These are phyloP conservation scores for Griposia aprilina DNA, from an alignment of 2,888 invertebrate species.

Conservation along the genomic window DNA sequence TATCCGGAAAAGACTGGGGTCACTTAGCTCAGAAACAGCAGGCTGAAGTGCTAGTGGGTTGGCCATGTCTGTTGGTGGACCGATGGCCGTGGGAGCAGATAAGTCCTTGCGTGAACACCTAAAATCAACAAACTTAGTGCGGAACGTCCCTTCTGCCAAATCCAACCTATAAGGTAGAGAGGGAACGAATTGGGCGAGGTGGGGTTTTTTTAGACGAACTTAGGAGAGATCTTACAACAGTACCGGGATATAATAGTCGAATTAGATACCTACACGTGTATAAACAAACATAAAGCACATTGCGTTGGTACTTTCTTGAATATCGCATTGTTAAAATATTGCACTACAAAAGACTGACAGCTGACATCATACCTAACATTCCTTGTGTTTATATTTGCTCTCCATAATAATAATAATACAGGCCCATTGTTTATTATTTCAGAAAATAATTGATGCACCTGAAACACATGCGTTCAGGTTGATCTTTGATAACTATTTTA, in stretches of 20 bases:
- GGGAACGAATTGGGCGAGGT: conserved; percentile 1
- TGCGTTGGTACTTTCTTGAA: conserved; percentile 21
- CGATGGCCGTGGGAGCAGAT: conserved; percentile 16
- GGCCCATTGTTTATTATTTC: conserved; percentile 25
- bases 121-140: conserved; percentile 9
- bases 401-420: conserved; percentile 11
- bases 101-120: neutral
- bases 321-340: conserved; percentile 30
- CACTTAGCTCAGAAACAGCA: neutral
- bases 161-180: conserved; percentile 25
- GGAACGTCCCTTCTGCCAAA: neutral
- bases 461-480: neutral
- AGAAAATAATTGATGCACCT: neutral
- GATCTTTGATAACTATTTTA: neutral
- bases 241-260: neutral
- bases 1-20: conserved; percentile 10
- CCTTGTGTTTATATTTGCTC: conserved; percentile 23
- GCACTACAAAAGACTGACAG: conserved; percentile 27
- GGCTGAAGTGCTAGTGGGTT: neutral
- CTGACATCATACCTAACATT: conserved; percentile 30
- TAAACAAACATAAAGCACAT: conserved; percentile 23
- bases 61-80: conserved; percentile 22
- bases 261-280: conserved; percentile 3
- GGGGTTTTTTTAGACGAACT: neutral
- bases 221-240: neutral